Conservation (phyloP, 2,888 invertebrate genomes). For the Barypeithes pellucidus region DNA sequence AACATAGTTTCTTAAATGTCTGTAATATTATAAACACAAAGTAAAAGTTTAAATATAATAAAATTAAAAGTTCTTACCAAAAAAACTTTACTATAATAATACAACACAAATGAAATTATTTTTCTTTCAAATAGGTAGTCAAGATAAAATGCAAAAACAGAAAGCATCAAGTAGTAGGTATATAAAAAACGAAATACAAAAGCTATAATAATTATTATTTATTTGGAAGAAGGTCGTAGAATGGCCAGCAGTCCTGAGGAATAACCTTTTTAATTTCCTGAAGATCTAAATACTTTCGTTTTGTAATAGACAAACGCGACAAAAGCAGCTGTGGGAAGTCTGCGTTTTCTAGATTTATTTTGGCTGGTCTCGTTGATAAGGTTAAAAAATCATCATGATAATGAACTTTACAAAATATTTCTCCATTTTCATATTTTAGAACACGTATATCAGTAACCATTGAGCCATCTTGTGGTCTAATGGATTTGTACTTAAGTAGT, state of each 20-base stretch:
- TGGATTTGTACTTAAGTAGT: slow-evolving; percentile 25
- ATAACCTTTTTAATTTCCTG: slow-evolving; percentile 31
- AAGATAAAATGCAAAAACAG: no score
- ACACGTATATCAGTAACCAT: slow-evolving; percentile 30
- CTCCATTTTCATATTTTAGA: slow-evolving; percentile 23
- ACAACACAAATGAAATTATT: neutral
- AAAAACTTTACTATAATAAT: neutral
- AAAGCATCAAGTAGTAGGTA: no score
- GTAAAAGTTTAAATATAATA: slow-evolving; percentile 1
- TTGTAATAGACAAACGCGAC: slow-evolving; percentile 26
- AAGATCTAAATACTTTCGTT: slow-evolving; percentile 28
- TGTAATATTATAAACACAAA: neutral
- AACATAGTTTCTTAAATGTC: neutral
- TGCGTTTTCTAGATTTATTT: slow-evolving; percentile 3
- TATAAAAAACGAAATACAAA: neutral
- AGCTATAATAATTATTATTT: slow-evolving; percentile 1
- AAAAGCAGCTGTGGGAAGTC: slow-evolving; percentile 12
- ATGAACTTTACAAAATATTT: neutral
- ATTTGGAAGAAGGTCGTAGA: slow-evolving; percentile 4
- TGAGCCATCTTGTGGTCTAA: slow-evolving; percentile 12
- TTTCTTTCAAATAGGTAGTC: no score
- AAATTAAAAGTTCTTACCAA: neutral
- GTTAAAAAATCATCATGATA: slow-evolving; percentile 6
- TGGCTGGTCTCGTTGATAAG: slow-evolving; percentile 11
- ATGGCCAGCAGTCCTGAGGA: slow-evolving; percentile 26